These are phyloP conservation scores for Carcina quercana DNA, from an alignment of 2,888 invertebrate genomes.

Conservation along the genomic window DNA sequence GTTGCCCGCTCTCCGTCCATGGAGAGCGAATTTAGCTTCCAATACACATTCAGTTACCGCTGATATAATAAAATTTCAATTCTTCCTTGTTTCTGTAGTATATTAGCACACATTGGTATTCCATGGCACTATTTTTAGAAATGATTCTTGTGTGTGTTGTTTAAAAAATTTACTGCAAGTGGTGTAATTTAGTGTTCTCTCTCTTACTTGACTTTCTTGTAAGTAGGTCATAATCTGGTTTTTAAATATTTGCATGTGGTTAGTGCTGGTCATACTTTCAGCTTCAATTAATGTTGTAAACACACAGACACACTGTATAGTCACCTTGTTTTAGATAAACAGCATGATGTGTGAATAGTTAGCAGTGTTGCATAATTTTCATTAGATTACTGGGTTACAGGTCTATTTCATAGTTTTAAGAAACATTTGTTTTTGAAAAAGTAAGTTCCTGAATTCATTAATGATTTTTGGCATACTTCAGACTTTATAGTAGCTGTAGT, in stretches of 20 bases:
- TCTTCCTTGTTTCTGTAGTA: constrained; percentile 10
- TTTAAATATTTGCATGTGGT: not conserved
- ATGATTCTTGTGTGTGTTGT: not conserved
- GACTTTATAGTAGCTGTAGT: too few relatives aligned
- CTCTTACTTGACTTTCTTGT: not conserved
- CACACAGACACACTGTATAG: too few relatives aligned
- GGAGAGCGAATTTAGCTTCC: constrained; percentile 19
- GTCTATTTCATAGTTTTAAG: too few relatives aligned
- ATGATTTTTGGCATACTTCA: too few relatives aligned
- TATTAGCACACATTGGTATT: constrained; percentile 1
- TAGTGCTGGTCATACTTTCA: too few relatives aligned
- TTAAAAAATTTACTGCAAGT: not conserved
- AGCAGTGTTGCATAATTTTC: too few relatives aligned
- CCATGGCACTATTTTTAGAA: not conserved
- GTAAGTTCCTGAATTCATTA: too few relatives aligned
- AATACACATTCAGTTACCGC: constrained; percentile 14
- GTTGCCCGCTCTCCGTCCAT: constrained; percentile 31
- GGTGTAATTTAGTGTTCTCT: not conserved
- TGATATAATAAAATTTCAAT: constrained; percentile 10
- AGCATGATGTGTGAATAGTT: too few relatives aligned
- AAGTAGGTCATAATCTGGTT: not conserved
- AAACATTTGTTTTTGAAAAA: too few relatives aligned
- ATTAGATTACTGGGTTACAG: too few relatives aligned
- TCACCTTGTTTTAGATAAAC: too few relatives aligned
- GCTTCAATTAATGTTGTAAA: too few relatives aligned